Evolutionary conservation across 1,140 invertebrate genomes (phyloP), one percentile per base, ranked within the genome.

Genomic region (Bombus superbus): DNA sequence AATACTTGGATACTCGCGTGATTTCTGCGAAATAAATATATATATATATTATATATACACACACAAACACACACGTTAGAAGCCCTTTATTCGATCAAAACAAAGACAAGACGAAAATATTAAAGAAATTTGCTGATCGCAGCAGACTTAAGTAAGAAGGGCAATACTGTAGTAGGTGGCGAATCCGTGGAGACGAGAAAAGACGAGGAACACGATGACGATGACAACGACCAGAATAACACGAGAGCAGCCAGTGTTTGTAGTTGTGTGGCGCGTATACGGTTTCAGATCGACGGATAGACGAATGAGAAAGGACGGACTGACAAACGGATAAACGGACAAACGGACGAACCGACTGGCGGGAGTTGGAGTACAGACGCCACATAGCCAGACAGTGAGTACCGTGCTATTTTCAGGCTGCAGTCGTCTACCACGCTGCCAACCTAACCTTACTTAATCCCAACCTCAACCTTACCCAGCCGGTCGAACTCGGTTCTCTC

Each of bases 301-400:
- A 77, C 89, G 87, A 57, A 83, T 75, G 66, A 79, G 85, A 86
- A 75, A 86, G 79, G 80, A 80, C 80, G 64, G 82, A 75, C 82
- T 75, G 85, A 86, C 85, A 86, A 82, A 86, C 89, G 87, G 66
- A 86, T 53, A 89, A 81, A 64, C 83, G 86, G 85, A 88, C 75
- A 89, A 81, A 64, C 83, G 86, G 85, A 88, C 75, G 69, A 85
- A 90, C 86, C 85, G 73, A 80, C 83, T 73, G 68, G 84, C 83
- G 85, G 53, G 89, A 89, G 87, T 64, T 76, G 81, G 87, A 89
- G 89, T 89, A 87, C 74, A 92, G 92, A 92, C 92, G 91, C 86
- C 92, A 92, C 92, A 94, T 94, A 93, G 93, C 92, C 93, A 94
- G 93, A 94, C 93, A 93, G 92, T 94, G 93, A 94, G 92, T 90